Evolutionary conservation across 2,113 vertebrate genomes (phyloP).

Genomic region (Dicentrarchus labrax): DNA sequence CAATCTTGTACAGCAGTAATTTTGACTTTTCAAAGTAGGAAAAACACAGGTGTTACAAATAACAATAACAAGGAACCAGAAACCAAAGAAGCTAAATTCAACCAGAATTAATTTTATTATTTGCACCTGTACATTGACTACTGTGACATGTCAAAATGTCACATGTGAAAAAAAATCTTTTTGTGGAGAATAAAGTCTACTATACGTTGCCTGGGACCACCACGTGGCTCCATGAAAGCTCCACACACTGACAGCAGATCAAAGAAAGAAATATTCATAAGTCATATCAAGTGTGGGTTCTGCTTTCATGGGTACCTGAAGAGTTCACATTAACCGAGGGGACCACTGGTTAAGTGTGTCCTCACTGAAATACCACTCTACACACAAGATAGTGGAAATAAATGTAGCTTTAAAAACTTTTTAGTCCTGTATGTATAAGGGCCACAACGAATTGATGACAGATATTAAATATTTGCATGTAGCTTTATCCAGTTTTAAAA

Average conservation of each 20-base stretch:
- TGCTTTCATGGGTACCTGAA: conserved; percentile 6
- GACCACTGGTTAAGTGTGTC: background rate
- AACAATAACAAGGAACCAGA: background rate
- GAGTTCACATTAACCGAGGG: background rate
- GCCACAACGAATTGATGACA: background rate
- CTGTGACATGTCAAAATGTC: too few species aligned
- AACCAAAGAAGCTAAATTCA: background rate
- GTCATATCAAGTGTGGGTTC: background rate
- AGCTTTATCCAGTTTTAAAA: background rate
- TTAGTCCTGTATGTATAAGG: background rate
- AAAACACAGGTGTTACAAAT: background rate
- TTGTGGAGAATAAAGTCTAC: background rate
- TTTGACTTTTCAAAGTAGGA: background rate
- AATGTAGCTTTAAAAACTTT: background rate
- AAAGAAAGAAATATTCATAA: background rate
- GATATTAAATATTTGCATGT: background rate
- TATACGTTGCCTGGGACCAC: too few species aligned
- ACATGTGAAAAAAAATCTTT: background rate
- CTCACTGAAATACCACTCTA: background rate
- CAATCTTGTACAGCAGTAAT: background rate
- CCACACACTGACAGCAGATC: background rate
- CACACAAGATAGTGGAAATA: background rate
- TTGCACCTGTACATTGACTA: background rate
- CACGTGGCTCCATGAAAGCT: background rate
- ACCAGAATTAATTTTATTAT: background rate